These are phyloP conservation scores for Setophaga petechia DNA, from an alignment of 2,113 vertebrate genomes.

Conservation along the genomic window DNA sequence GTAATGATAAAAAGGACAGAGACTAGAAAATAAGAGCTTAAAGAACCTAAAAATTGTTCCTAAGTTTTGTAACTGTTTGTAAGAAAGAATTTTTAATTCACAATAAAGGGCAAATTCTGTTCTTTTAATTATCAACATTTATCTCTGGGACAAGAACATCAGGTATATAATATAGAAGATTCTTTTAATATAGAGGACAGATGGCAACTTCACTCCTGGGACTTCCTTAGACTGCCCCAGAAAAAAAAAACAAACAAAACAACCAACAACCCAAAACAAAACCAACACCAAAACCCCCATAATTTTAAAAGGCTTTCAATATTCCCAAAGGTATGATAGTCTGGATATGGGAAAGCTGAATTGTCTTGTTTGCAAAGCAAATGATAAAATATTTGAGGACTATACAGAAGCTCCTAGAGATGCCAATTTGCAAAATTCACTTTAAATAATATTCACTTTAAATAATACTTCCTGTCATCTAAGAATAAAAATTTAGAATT, in stretches of 20 bases:
- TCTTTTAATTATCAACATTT: conserved; percentile 82
- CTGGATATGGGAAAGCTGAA: conserved; percentile 41
- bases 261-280: neutral
- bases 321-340: conserved; percentile 56
- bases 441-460: neutral
- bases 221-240: conserved; percentile 69
- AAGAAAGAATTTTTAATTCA: conserved; percentile 37
- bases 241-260: conserved; percentile 17
- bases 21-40: neutral
- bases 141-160: conserved; percentile 81
- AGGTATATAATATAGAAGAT: conserved; percentile 73
- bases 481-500: neutral
- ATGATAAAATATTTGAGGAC: conserved; percentile 27
- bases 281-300: conserved; percentile 9
- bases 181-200: conserved; percentile 81
- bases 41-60: neutral
- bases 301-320: conserved; percentile 76
- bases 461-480: neutral
- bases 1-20: neutral
- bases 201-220: conserved; percentile 78
- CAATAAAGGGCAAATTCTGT: conserved; percentile 72
- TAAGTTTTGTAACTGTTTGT: neutral
- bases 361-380: conserved; percentile 48
- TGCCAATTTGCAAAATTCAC: neutral
- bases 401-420: neutral